These are phyloP conservation scores for Peucedramus taeniatus DNA, from an alignment of 2,113 vertebrate genomes.

Conservation along the genomic window DNA sequence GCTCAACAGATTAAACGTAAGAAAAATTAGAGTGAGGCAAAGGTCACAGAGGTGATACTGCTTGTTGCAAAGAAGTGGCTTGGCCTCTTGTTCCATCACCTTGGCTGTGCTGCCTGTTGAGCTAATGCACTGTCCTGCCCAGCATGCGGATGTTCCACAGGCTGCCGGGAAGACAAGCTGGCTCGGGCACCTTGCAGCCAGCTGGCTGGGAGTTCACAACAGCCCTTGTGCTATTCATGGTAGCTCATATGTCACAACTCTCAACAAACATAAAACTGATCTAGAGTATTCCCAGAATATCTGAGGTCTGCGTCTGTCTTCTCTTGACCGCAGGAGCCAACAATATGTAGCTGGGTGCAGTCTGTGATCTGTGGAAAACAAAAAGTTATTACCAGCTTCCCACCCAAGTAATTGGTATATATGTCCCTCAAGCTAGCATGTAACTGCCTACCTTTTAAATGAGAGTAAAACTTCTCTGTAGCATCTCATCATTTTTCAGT, in stretches of 20 bases:
- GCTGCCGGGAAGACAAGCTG: not conserved
- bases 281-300: not conserved
- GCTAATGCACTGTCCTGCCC: not conserved
- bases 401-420: not conserved
- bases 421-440: not conserved
- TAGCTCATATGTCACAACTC: not conserved
- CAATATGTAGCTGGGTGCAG: not conserved
- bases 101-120: not conserved
- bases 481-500: not conserved
- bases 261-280: slow-evolving; percentile 24
- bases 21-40: not conserved
- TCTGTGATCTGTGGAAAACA: not conserved
- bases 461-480: not conserved
- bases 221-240: not conserved
- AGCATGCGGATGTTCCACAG: fast-evolving
- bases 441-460: not conserved
- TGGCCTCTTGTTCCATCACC: not conserved
- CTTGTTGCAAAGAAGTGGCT: not conserved
- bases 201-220: slow-evolving; percentile 39
- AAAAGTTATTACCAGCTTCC: not conserved
- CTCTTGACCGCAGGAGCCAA: not conserved
- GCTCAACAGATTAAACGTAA: not conserved
- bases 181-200: not conserved
- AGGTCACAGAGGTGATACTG: not conserved
- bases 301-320: not conserved